Conservation (phyloP, 2,888 invertebrate genomes). For the Eupeodes luniger region DNA sequence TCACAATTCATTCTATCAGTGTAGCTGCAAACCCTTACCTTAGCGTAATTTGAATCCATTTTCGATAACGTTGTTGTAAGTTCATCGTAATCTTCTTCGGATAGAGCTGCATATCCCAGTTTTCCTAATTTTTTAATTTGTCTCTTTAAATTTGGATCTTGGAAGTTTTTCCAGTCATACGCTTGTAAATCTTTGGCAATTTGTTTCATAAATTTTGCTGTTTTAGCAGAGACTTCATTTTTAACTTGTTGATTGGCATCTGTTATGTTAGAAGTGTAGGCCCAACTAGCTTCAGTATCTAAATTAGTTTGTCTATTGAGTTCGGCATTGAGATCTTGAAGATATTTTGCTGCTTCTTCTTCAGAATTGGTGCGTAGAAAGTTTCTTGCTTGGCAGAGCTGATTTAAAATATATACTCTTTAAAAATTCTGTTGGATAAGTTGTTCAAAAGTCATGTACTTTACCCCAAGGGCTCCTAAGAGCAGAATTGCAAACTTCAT, state of each 20-base stretch:
- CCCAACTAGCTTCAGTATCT: conserved; percentile 88
- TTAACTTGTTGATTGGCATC: conserved; percentile 87
- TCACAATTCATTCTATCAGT: conserved; percentile 88
- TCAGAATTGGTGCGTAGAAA: conserved; percentile 79
- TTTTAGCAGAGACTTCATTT: conserved; percentile 81
- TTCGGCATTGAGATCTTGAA: conserved; percentile 87
- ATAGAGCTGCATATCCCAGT: conserved; percentile 90
- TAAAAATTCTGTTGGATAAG: background rate
- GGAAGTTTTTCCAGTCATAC: conserved; percentile 90
- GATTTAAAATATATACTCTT: background rate
- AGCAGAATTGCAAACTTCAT: conserved; percentile 44
- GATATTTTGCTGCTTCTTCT: conserved; percentile 86
- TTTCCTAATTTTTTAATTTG: conserved; percentile 91
- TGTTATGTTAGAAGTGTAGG: conserved; percentile 90
- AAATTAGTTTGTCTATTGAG: conserved; percentile 86
- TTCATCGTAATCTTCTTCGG: conserved; percentile 87
- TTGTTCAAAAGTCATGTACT: background rate
- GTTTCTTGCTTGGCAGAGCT: conserved; percentile 53
- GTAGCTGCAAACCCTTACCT: conserved; percentile 91
- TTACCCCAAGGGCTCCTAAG: conserved; percentile 48
- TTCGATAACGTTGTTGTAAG: conserved; percentile 87
- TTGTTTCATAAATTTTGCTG: conserved; percentile 83
- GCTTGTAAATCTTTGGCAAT: conserved; percentile 81
- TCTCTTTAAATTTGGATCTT: conserved; percentile 88
- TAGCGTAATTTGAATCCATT: conserved; percentile 92